Evolutionary conservation across 2,113 vertebrate species (phyloP).

Genomic region (Litocranius walleri): DNA sequence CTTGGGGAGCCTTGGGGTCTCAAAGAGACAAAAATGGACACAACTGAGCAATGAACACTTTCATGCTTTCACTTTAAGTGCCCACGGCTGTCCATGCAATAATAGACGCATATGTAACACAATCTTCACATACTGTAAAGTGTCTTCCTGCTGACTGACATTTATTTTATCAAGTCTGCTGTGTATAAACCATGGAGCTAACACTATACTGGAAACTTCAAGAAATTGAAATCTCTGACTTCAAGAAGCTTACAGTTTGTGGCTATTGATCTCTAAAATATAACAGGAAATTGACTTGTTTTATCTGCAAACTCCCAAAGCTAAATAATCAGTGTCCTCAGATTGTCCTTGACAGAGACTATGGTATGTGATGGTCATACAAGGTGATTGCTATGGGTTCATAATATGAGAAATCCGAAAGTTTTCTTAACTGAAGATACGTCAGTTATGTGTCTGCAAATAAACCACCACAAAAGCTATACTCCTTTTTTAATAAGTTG

Average conservation of each 20-base stretch:
- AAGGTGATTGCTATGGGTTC: not conserved
- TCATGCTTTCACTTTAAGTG: not conserved
- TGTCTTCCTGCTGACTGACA: not conserved
- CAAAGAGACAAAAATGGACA: not conserved
- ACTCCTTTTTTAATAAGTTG: not conserved
- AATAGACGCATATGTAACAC: not conserved
- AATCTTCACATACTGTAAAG: not conserved
- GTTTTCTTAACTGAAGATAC: not conserved
- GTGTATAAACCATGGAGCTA: not conserved
- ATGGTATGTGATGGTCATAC: not conserved
- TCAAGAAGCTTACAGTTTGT: not conserved
- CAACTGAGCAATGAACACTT: not conserved
- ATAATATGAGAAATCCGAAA: not conserved
- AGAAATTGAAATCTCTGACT: not conserved
- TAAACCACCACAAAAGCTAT: not conserved
- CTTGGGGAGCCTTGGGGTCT: not conserved
- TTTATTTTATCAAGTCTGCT: not conserved
- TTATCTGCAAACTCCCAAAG: not conserved
- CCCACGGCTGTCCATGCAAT: not conserved
- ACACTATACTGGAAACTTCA: not conserved
- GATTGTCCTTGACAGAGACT: not conserved
- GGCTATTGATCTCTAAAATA: not conserved
- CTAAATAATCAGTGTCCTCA: not conserved
- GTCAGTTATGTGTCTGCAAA: not conserved
- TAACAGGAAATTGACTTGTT: not conserved